Conservation (phyloP, 2,113 vertebrate species). For the Macaca nemestrina region DNA sequence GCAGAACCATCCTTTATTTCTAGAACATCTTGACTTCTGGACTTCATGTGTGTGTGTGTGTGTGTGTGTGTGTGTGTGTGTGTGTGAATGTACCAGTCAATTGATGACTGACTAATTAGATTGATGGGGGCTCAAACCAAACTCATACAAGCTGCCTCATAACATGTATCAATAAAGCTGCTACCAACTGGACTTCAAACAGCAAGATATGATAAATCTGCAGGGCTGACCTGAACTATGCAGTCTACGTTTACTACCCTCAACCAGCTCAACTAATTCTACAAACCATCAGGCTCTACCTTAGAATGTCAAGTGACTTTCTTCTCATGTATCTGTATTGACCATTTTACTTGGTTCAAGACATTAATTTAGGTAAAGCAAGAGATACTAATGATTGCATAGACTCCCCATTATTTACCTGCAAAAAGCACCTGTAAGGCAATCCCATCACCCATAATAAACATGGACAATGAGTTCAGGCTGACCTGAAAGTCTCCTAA, state of each 20-base stretch:
- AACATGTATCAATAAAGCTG: neutral
- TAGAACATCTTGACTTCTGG: neutral
- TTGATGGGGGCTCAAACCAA: neutral
- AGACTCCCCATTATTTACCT: neutral
- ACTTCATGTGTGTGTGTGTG: neutral
- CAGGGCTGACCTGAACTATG: neutral
- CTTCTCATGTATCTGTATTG: neutral
- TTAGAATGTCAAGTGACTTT: neutral
- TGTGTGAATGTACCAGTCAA: neutral
- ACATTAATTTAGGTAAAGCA: neutral
- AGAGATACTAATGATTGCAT: neutral
- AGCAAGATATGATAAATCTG: neutral
- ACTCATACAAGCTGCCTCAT: neutral
- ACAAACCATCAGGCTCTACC: too few species aligned
- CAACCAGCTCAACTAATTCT: neutral
- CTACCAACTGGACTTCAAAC: neutral
- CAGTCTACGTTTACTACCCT: neutral
- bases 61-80: neutral
- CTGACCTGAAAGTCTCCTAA: neutral
- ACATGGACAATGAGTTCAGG: neutral
- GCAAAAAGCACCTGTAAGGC: neutral
- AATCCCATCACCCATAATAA: neutral
- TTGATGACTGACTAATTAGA: neutral
- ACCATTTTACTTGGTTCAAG: neutral
- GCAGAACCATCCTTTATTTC: neutral